Base-by-base conservation (phyloP, 2,113 vertebrate species). In the Epinephelus cyanopodus region DNA sequence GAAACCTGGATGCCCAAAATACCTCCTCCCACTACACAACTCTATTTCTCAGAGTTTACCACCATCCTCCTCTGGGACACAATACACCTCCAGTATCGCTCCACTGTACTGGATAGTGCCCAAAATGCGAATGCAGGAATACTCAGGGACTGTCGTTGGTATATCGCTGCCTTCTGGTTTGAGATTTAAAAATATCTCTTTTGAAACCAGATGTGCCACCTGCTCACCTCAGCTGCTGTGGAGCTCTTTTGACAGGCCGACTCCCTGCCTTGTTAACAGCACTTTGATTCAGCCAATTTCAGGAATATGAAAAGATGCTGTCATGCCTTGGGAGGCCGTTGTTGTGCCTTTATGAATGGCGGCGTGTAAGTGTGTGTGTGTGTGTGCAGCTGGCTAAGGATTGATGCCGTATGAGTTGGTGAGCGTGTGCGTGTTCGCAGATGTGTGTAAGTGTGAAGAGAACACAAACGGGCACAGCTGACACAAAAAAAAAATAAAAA, bases 261-360 rank as follows among this genome's bases (percentile, higher is more conserved):
- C 89, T 85, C 69, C 57, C 76, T 67, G 79, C 78, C 86, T 89
- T 78, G 79, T 83, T 87, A 85, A 88, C 80, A 50, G 66, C 76
- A 67, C 86, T 92, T 93, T 90, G 76, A 90, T 90, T 87, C 79
- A 82, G 85, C 83, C 90, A 89, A 82, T 90, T 86, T 87, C 62
- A 72, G 67, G 67, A 71, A 82, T 77, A 79, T 75, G 83, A 88
- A 87, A 84, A 79, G 86, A 85, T 1, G 47, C 62, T 53, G 81
- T 63, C 71, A 7, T 47, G 77, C 80, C 83, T 79, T 80, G 76
- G 61, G 84, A 84, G 68, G 89, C 58, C 21, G 17, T 60, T 82
- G 77, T 74, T 74, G 87, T 74, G 67, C 85, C 67, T 70, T 54
- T 56, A 39, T 70, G 52, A 54, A 56, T 70, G 52, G 33, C 13